Evolutionary conservation across 2,888 invertebrate species (phyloP).

Genomic region (Oxyscelio sp.): DNA sequence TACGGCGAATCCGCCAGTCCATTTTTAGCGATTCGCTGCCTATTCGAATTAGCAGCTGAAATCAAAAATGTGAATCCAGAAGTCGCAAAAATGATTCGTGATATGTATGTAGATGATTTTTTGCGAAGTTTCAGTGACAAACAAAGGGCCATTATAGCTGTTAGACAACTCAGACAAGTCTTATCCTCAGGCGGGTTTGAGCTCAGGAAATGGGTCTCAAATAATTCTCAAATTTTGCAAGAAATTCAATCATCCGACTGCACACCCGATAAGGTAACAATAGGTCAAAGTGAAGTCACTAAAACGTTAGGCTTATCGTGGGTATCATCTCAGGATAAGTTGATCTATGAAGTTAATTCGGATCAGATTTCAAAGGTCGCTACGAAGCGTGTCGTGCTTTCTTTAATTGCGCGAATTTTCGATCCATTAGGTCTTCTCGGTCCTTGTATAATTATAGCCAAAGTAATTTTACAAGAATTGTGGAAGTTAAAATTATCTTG

Average conservation of each 20-base stretch:
- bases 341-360: not conserved
- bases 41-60: no score
- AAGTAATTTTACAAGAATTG: constrained; percentile 14
- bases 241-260: no score
- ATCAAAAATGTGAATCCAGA: no score
- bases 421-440: constrained; percentile 14
- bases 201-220: constrained; percentile 26
- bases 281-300: not conserved
- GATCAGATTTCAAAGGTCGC: not conserved
- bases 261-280: not conserved
- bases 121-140: constrained; percentile 12
- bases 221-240: not conserved
- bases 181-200: constrained; percentile 12
- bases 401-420: constrained; percentile 3
- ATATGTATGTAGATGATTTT: not conserved
- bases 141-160: no score
- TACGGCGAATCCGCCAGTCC: no score
- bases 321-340: not conserved
- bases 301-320: constrained; percentile 21
- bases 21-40: no score
- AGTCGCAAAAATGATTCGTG: no score
- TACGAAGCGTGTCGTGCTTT: constrained; percentile 5
- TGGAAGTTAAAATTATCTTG: not conserved
- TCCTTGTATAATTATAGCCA: constrained; percentile 13
- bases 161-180: no score